These are phyloP conservation scores for Oegoconia quadripuncta DNA, from an alignment of 2,888 invertebrate species.

Conservation along the genomic window DNA sequence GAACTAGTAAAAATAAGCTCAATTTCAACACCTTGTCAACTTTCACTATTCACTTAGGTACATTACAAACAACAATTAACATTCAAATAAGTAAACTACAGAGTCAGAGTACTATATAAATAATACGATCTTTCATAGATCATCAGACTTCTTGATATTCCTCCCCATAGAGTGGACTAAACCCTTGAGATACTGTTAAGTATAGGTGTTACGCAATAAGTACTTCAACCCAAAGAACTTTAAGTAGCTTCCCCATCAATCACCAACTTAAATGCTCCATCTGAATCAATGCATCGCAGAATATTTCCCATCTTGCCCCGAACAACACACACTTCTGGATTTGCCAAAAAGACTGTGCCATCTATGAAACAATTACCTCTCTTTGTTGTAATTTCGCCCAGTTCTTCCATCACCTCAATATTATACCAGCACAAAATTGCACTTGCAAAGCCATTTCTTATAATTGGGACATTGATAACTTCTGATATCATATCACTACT, in stretches of 20 bases:
- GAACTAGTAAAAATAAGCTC: constrained; percentile 4
- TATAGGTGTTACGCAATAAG: not conserved
- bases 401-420: constrained; percentile 59
- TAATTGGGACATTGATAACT: constrained; percentile 41
- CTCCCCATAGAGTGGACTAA: not conserved
- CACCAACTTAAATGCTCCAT: constrained; percentile 52
- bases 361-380: constrained; percentile 62
- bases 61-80: constrained; percentile 1
- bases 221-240: not conserved
- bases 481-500: constrained; percentile 25
- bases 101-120: not conserved
- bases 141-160: too few species aligned
- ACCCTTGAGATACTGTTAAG: not conserved
- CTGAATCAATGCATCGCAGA: constrained; percentile 43
- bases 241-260: constrained; percentile 27
- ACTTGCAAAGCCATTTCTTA: constrained; percentile 58
- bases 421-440: constrained; percentile 78
- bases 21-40: not conserved
- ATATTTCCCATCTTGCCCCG: constrained; percentile 46
- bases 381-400: constrained; percentile 59
- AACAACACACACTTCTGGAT: constrained; percentile 41
- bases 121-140: too few species aligned
- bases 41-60: constrained; percentile 1
- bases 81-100: constrained; percentile 2
- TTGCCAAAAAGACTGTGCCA: constrained; percentile 66